Percentiles rank a stretch among this genome's conserved stretches.
Evolutionary conservation across 30 jellyfish, hydroid and myxozoan species (phyloP).

Genomic region (Rhopilema esculentum): DNA sequence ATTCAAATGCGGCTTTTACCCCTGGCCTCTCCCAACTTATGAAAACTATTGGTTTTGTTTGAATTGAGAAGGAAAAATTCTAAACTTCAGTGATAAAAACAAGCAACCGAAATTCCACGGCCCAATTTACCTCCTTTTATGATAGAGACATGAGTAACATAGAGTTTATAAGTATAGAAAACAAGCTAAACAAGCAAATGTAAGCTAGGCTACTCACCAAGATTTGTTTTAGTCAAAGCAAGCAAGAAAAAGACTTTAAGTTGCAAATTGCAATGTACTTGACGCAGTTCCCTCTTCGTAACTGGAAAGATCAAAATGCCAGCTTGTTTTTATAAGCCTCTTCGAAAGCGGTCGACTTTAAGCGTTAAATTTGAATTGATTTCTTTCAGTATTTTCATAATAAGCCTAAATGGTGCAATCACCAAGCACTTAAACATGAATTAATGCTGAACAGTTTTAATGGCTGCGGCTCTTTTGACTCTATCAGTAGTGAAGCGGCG

Average conservation of each 20-base stretch:
- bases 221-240: not conserved
- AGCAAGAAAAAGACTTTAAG: not conserved
- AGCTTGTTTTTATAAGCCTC: not conserved
- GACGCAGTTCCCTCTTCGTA: not conserved
- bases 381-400: slow-evolving; percentile 14
- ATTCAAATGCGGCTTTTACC: no score
- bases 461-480: slow-evolving; percentile 37
- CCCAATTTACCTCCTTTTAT: no score
- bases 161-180: no score
- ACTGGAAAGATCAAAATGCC: not conserved
- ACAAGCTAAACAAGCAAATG: no score
- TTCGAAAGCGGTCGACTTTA: slow-evolving; percentile 1
- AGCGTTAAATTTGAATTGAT: slow-evolving; percentile 13
- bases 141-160: no score
- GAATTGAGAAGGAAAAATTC: no score
- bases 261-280: not conserved
- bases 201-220: not conserved
- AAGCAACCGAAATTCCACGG: no score
- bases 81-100: no score
- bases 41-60: no score
- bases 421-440: slow-evolving; percentile 31
- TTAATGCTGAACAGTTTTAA: slow-evolving; percentile 40
- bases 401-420: slow-evolving; percentile 50
- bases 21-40: no score
- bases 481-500: slow-evolving; percentile 40